Evolutionary conservation across 2,888 invertebrate genomes (phyloP), one percentile per base, ranked within the genome.

Genomic region (Aporophyla lueneburgensis): DNA sequence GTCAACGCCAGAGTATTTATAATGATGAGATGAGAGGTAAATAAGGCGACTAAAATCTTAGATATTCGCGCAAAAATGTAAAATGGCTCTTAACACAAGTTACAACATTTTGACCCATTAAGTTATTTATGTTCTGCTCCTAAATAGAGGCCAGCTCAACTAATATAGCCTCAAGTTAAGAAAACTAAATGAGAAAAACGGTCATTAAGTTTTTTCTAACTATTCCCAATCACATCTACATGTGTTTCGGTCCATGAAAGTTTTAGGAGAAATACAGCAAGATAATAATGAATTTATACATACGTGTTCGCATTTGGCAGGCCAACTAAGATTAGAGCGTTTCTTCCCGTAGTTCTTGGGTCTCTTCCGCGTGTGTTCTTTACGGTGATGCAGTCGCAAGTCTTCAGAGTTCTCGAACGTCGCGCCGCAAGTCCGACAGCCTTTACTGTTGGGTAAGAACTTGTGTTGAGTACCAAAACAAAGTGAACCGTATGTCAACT

Each of bases 311-410:
- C 96, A 96, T 66, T 86, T 88, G 51, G 92, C 87, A 0, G 96
- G 96, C 92, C 94, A 96, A 68, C 85, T 73, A 67, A 83, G 85
- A 46, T 81, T 86, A 27, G 85, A 71, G 7, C 92, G 92, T 75
- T 92, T 92, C 92, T 94, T 95, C 68, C 95, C 95, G 89, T 95
- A 96, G 92, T 95, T 94, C 87, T 91, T 92, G 81, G 96, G 95
- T 0, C 95, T 88, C 54, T 91, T 88, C 33, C 92, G 88, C 54
- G 96, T 94, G 91, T 96, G 96, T 78, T 90, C 89, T 46, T 89
- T 87, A 0, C 96, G 89, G 87, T 94, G 94, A 84, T 96, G 96
- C 21, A 93, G 43, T 0, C 95, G 92, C 73, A 95, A 80, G 70
- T 94, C 92, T 81, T 96, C 96, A 0, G 90, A 87, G 46, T 81